Base-by-base conservation (phyloP, 1,140 invertebrate species). In the Bombus picipes region DNA sequence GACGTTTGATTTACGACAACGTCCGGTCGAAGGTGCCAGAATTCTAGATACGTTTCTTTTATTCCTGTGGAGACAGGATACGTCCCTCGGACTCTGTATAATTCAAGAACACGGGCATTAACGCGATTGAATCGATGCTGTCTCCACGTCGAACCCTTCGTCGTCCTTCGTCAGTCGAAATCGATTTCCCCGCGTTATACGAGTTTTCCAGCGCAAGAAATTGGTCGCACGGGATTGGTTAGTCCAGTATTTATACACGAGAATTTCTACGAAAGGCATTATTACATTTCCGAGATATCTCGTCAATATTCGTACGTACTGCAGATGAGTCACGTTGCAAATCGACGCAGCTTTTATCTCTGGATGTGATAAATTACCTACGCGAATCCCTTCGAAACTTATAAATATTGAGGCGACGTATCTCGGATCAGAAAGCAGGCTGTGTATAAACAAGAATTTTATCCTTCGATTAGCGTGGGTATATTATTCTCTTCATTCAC, bases 31-130 rank as follows among this genome's bases (percentile, higher is more conserved):
- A 89, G 72, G 41, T 81, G 88, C 65, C 81, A 81, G 47, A 65
- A 84, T 74, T 57, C 43, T 62, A 70, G 70, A 80, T 86, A 66
- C 74, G 57, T 70, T 86, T 86, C 65, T 68, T 82, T 82, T 73
- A 74, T 70, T 70, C 62, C 41, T 65, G 68, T n/a, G 9, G 32
- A 59, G 59, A 28, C 53, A 53, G 68, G 76, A 28, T 28, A 74
- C 72, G 59, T 73, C 76, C 57, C 84, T 62, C 32, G 43, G 76
- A 70, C 74, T 39, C 43, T 90, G 74, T 91, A 90, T 91, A 91
- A 93, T 93, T 87, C 89, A 92, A 59, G 80, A 74, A 65, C 76
- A 18, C 37, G 70, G 32, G 81, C 91, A 93, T 93, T 93, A 92
- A 87, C 39, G 73, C 85, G 91, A 93, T 92, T 92, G 91, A 89